Conservation (phyloP, 2,113 vertebrate genomes). For the Embiotoca jacksoni region DNA sequence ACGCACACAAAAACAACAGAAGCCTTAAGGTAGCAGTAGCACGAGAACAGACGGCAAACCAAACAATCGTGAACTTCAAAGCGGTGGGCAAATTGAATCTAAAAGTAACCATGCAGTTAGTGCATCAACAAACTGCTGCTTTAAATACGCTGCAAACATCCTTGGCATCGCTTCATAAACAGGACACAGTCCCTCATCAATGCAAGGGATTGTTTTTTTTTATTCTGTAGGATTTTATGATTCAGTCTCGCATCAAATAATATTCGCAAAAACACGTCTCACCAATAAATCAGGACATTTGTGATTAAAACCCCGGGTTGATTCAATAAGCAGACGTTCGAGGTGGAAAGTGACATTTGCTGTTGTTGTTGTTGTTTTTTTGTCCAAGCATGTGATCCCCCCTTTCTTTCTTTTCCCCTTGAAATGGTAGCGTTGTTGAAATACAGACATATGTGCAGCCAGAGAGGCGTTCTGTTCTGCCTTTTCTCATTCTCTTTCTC, state of each 20-base stretch:
- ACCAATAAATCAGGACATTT: slow-evolving; percentile 41
- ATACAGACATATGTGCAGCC: slow-evolving; percentile 73
- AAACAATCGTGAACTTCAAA: slow-evolving; percentile 65
- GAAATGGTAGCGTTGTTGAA: slow-evolving; percentile 56
- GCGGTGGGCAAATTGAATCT: slow-evolving; percentile 34
- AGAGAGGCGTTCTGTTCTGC: slow-evolving; percentile 42
- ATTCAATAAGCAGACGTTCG: slow-evolving; percentile 49
- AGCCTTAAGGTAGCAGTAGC: slow-evolving; percentile 53
- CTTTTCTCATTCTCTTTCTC: slow-evolving; percentile 65
- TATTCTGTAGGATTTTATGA: slow-evolving; percentile 40
- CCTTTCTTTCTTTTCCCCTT: slow-evolving; percentile 22
- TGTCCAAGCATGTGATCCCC: slow-evolving; percentile 48
- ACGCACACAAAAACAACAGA: slow-evolving; percentile 23
- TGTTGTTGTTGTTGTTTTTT: slow-evolving; percentile 29
- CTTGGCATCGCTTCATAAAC: background rate
- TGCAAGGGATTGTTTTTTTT: slow-evolving; percentile 24
- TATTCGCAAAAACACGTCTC: slow-evolving; percentile 47
- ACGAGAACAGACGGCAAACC: slow-evolving; percentile 22
- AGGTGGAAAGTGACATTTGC: slow-evolving; percentile 53
- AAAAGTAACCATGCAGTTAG: slow-evolving; percentile 30
- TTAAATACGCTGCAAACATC: slow-evolving; percentile 31
- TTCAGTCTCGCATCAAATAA: slow-evolving; percentile 58
- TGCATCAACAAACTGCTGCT: slow-evolving; percentile 5
- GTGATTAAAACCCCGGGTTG: slow-evolving; percentile 38
- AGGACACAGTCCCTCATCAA: slow-evolving; percentile 12